A percentile compares a stretch with the other conserved stretches of the same genome.
These are phyloP conservation scores for Nematostella vectensis DNA, from an alignment of 92 coral and sea anemone genomes.

Conservation along the genomic window DNA sequence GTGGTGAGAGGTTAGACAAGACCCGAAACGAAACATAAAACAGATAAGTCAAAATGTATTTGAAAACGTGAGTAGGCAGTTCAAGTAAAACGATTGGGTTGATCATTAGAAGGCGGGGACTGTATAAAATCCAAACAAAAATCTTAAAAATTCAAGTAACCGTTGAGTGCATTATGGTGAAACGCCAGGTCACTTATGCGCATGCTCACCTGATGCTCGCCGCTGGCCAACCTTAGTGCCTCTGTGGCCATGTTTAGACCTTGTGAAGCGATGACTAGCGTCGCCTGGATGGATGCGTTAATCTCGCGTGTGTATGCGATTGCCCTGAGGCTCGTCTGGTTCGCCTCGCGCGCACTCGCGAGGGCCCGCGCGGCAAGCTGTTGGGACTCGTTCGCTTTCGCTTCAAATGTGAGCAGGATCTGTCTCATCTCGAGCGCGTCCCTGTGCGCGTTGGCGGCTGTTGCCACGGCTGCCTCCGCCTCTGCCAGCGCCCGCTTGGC, in stretches of 20 bases:
- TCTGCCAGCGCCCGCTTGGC: slow-evolving; percentile 41
- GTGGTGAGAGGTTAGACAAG: no score
- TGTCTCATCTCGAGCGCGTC: slow-evolving; percentile 66
- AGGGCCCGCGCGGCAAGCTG: slow-evolving; percentile 59
- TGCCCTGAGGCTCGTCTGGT: slow-evolving; percentile 53
- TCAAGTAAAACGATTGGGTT: no score
- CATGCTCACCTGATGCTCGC: slow-evolving; percentile 86
- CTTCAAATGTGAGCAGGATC: slow-evolving; percentile 47
- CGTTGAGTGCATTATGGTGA: no score
- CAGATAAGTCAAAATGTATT: no score
- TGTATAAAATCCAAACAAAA: no score
- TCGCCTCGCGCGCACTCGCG: slow-evolving; percentile 40
- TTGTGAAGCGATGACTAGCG: slow-evolving; percentile 38
- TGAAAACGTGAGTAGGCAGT: no score
- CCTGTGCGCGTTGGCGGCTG: slow-evolving; percentile 53
- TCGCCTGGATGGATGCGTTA: slow-evolving; percentile 60
- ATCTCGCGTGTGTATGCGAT: slow-evolving; percentile 50
- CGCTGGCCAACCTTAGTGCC: slow-evolving; percentile 42
- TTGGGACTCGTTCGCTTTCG: slow-evolving; percentile 54
- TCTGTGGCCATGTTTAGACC: slow-evolving; percentile 36
- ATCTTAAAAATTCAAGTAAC: no score
- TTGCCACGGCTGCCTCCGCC: slow-evolving; percentile 56
- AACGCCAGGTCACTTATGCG: no score
- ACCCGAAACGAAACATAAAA: no score
- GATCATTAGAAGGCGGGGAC: no score